Conservation (phyloP, 2,888 invertebrate genomes). For the Drosophila prolongata region DNA sequence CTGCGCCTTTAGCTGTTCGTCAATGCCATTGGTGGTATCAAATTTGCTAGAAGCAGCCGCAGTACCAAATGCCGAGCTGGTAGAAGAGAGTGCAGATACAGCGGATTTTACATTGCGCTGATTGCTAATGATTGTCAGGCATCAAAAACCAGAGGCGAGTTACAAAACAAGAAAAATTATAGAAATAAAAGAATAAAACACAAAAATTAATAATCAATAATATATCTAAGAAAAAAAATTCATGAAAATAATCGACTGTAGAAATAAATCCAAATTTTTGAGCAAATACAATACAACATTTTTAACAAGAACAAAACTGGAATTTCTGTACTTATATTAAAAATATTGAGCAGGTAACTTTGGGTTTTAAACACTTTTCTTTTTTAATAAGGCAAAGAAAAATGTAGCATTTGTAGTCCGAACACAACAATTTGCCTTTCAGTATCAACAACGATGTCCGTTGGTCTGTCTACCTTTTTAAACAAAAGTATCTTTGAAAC, state of each 20-base stretch:
- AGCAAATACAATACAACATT: no score
- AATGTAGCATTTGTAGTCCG: no score
- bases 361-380: no score
- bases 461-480: no score
- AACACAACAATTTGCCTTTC: no score
- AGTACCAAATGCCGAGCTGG: constrained; percentile 94
- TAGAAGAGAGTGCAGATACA: constrained; percentile 94
- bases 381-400: no score
- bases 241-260: not conserved
- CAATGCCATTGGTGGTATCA: constrained; percentile 91
- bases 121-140: constrained; percentile 86
- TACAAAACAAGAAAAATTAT: constrained; percentile 40
- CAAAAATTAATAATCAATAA: constrained; percentile 5
- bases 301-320: no score
- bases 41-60: constrained; percentile 91
- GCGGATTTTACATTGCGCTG: constrained; percentile 93
- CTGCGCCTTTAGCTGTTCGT: constrained; percentile 93
- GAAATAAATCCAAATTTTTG: no score
- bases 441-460: no score
- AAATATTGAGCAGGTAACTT: no score
- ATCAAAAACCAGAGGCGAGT: constrained; percentile 16
- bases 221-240: constrained; percentile 6
- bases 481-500: no score
- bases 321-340: no score
- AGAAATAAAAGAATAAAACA: constrained; percentile 30